Base-by-base conservation (phyloP, 2,888 invertebrate genomes). In the Acleris sparsana region DNA sequence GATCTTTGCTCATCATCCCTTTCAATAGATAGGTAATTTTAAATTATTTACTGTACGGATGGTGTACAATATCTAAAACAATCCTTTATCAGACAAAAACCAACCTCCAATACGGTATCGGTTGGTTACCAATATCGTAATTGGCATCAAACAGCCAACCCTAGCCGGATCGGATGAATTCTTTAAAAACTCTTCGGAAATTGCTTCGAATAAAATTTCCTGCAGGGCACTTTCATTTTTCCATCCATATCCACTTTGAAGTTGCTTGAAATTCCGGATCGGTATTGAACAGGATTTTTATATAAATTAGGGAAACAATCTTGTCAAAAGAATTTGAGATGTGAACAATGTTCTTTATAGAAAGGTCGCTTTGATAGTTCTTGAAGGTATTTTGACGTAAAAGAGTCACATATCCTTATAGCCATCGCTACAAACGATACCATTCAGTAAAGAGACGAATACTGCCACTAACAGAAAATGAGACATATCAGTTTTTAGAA, bases 121-220 rank as follows among this genome's bases (percentile, higher is more conserved):
- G n/a, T n/a, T n/a, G n/a, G n/a, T n/a, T n/a, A 55, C 59, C 59
- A 51, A 64, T 49, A 49, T 43, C 55, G 20, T 16, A 25, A 53
- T 53, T 44, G 25, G 48, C 53, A 53, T 51, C 48, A 16, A 53
- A 48, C 22, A 16, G 13, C 25, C 57, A 29, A 3, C 55, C 49
- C 65, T 65, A 65, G 46, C 18, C 22, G 55, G 53, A 22, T 51
- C 51, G 44, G 65, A 65, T 65, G n/a, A 65, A 61, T 65, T 61
- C 60, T 56, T 65, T 61, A 65, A 65, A 65, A 65, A 65, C n/a
- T 56, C 63, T 39, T 29, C 65, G 65, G 65, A 65, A 65, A 65
- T 65, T 65, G 60, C 65, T 65, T 56, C 60, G 56, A 65, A 65
- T 65, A 65, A 65, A 61, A 65, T 65, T 61, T 61, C 60, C 65